Percentiles rank a stretch among this genome's conserved stretches.
Evolutionary conservation across 2,113 vertebrate genomes (phyloP).

Genomic region (Eurystomus gularis): DNA sequence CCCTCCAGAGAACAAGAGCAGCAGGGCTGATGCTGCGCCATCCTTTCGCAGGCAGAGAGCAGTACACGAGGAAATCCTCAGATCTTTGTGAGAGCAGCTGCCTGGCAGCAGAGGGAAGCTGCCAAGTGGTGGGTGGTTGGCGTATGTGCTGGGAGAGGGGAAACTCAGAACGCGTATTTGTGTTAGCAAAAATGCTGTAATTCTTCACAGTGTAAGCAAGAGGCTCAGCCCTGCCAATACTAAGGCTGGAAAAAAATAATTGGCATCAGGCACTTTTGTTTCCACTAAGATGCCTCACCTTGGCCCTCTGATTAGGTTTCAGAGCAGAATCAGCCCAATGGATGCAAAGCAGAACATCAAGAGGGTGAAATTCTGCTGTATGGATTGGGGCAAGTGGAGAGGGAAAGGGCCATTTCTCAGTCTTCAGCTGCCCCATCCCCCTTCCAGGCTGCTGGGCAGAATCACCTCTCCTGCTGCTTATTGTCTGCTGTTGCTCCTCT

Average conservation of each 20-base stretch:
- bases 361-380: neutral
- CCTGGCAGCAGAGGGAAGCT: conserved; percentile 48
- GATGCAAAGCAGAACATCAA: neutral
- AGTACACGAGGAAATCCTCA: neutral
- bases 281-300: neutral
- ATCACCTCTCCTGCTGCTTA: neutral
- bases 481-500: neutral
- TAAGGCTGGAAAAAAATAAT: neutral
- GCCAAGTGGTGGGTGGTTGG: conserved; percentile 59
- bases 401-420: neutral
- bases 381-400: neutral
- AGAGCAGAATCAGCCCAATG: neutral
- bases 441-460: neutral
- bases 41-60: neutral
- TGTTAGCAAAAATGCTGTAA: conserved; percentile 29
- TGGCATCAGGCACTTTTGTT: neutral
- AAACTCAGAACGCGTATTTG: conserved; percentile 32
- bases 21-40: accelerated
- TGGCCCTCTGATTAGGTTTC: neutral
- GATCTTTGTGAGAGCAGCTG: neutral
- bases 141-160: conserved; percentile 38
- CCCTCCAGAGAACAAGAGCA: neutral
- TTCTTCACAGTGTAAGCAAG: conserved; percentile 59
- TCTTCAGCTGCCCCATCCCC: neutral
- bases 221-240: conserved; percentile 36